These are phyloP conservation scores for Carassius carassius DNA, from an alignment of 2,113 vertebrate species.

Conservation along the genomic window DNA sequence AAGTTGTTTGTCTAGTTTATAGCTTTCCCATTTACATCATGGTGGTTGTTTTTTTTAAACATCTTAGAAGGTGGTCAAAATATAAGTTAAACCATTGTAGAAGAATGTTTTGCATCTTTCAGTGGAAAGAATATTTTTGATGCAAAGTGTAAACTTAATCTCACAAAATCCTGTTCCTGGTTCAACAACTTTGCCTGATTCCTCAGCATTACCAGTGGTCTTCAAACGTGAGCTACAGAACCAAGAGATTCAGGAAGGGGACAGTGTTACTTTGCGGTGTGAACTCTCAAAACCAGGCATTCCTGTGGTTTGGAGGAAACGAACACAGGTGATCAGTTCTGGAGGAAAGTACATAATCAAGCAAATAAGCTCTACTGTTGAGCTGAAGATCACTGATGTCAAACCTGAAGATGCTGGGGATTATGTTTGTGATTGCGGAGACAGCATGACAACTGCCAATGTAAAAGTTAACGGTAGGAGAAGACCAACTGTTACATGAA, in stretches of 20 bases:
- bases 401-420: conserved; percentile 56
- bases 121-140: neutral
- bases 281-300: conserved; percentile 79
- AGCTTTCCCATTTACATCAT: neutral
- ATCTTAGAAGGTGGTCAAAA: neutral
- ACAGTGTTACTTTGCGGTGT: conserved; percentile 75
- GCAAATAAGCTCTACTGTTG: conserved; percentile 58
- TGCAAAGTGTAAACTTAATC: neutral
- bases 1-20: neutral
- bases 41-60: neutral
- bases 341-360: conserved; percentile 71
- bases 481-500: neutral
- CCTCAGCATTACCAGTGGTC: too few relatives aligned
- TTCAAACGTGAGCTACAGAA: conserved; percentile 61
- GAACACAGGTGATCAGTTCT: too few relatives aligned
- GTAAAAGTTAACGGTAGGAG: conserved; percentile 77
- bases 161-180: neutral
- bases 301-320: conserved; percentile 79
- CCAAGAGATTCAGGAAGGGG: conserved; percentile 76
- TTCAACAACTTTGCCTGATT: neutral
- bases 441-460: conserved; percentile 43
- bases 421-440: conserved; percentile 54
- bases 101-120: neutral
- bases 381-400: conserved; percentile 65
- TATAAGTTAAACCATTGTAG: neutral